These are phyloP conservation scores for Oryzias celebensis DNA, from an alignment of 2,113 vertebrate species.

Conservation along the genomic window DNA sequence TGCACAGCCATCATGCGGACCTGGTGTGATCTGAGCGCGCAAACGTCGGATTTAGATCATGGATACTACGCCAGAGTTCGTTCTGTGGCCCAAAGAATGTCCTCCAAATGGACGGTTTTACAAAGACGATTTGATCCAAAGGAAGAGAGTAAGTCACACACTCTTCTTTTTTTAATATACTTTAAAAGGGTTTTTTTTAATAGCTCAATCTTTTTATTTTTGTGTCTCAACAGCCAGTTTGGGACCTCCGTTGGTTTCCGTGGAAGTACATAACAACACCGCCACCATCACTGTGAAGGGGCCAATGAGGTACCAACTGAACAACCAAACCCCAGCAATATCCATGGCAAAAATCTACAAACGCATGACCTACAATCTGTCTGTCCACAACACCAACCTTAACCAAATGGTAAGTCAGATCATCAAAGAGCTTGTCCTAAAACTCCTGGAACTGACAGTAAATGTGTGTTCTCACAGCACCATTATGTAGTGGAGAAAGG, in stretches of 20 bases:
- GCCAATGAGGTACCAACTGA: conserved; percentile 81
- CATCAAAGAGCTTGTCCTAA: not conserved
- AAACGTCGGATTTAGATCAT: conserved; percentile 78
- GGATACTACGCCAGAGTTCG: conserved; percentile 85
- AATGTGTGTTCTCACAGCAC: conserved; percentile 30
- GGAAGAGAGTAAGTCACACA: conserved; percentile 84
- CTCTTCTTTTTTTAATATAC: not conserved
- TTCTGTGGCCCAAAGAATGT: conserved; percentile 51
- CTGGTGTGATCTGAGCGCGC: conserved; percentile 86
- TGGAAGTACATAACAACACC: conserved; percentile 73
- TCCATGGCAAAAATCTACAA: conserved; percentile 79
- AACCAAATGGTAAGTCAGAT: conserved; percentile 73
- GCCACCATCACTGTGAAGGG: conserved; percentile 77
- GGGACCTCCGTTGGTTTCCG: conserved; percentile 78
- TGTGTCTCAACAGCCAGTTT: conserved; percentile 76
- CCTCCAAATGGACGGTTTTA: conserved; percentile 81
- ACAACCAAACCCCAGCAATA: conserved; percentile 25
- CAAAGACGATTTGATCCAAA: conserved; percentile 81
- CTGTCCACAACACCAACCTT: conserved; percentile 70
- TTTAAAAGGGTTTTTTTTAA: not conserved
- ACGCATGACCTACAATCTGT: conserved; percentile 81
- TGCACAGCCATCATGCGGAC: conserved; percentile 77
- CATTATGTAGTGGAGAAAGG: conserved; percentile 21
- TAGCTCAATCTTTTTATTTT: not conserved
- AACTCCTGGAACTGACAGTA: not conserved